Conservation (phyloP, 1,140 invertebrate species). For the Acromyrmex charruanus region DNA sequence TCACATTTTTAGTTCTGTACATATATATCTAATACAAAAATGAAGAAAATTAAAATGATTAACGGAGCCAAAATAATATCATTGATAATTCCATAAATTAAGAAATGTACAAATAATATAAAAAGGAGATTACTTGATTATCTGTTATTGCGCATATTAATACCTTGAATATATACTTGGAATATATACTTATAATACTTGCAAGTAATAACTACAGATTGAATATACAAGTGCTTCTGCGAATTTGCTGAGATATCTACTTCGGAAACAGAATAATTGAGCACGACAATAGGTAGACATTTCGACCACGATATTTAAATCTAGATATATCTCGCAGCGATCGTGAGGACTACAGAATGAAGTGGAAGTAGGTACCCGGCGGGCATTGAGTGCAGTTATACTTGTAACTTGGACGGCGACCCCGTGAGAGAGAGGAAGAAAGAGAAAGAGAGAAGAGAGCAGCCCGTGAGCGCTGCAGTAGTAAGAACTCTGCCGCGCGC, state of each 20-base stretch:
- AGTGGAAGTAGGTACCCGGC: slow-evolving; percentile 80
- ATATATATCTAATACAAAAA: too few relatives aligned
- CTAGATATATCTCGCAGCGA: slow-evolving; percentile 58
- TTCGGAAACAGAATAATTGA: slow-evolving; percentile 32
- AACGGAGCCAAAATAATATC: too few relatives aligned
- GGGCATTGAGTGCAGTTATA: slow-evolving; percentile 80
- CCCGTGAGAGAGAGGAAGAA: slow-evolving; percentile 69
- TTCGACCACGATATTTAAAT: slow-evolving; percentile 50
- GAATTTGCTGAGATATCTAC: slow-evolving; percentile 5
- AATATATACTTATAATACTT: background rate
- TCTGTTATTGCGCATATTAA: background rate
- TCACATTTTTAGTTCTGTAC: too few relatives aligned
- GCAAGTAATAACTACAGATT: background rate
- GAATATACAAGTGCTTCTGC: background rate
- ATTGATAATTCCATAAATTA: too few relatives aligned
- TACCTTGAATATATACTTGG: background rate
- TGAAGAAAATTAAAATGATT: too few relatives aligned
- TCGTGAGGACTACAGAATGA: slow-evolving; percentile 78
- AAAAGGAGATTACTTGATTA: background rate
- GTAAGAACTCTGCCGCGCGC: slow-evolving; percentile 83
- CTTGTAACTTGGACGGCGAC: slow-evolving; percentile 82
- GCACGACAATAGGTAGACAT: slow-evolving; percentile 45
- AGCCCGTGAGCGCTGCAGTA: slow-evolving; percentile 75
- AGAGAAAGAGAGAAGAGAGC: slow-evolving; percentile 30
- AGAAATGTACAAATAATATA: background rate